Percentiles rank a stretch among this genome's conserved stretches.
Evolutionary conservation across 2,888 invertebrate genomes (phyloP).

Genomic region (Auanema sp.): DNA sequence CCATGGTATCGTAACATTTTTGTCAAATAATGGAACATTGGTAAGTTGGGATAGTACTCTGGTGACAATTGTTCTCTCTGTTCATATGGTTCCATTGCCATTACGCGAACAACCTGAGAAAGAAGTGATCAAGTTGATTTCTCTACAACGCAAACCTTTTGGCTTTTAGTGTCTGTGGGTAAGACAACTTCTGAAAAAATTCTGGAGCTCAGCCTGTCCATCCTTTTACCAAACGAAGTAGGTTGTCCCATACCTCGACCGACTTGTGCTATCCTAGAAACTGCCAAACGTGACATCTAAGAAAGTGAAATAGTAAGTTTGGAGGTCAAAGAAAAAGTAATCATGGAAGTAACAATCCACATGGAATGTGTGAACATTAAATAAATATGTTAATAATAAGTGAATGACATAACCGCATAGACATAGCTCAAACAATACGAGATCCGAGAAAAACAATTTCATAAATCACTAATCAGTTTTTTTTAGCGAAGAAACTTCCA

Average conservation of each 20-base stretch:
- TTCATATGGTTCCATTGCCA: slow-evolving; percentile 58
- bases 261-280: slow-evolving; percentile 48
- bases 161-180: slow-evolving; percentile 52
- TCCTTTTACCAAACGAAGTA: slow-evolving; percentile 58
- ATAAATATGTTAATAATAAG: not conserved
- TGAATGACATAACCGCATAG: not conserved
- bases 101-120: slow-evolving; percentile 54
- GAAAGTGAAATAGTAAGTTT: not conserved
- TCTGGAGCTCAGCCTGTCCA: slow-evolving; percentile 46
- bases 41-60: slow-evolving; percentile 60
- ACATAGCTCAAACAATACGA: slow-evolving; percentile 2
- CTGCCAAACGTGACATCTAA: slow-evolving; percentile 32
- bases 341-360: not conserved
- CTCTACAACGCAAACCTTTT: slow-evolving; percentile 28
- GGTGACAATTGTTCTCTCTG: slow-evolving; percentile 52
- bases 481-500: slow-evolving; percentile 44
- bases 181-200: slow-evolving; percentile 46
- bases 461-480: slow-evolving; percentile 10
- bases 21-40: slow-evolving; percentile 64
- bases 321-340: not conserved
- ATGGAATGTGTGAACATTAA: not conserved
- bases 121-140: no score
- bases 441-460: not conserved
- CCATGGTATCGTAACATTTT: slow-evolving; percentile 62
- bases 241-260: slow-evolving; percentile 47